Evolutionary conservation across 1,140 invertebrate species (phyloP).

Genomic region (Saxidomus purpurata): DNA sequence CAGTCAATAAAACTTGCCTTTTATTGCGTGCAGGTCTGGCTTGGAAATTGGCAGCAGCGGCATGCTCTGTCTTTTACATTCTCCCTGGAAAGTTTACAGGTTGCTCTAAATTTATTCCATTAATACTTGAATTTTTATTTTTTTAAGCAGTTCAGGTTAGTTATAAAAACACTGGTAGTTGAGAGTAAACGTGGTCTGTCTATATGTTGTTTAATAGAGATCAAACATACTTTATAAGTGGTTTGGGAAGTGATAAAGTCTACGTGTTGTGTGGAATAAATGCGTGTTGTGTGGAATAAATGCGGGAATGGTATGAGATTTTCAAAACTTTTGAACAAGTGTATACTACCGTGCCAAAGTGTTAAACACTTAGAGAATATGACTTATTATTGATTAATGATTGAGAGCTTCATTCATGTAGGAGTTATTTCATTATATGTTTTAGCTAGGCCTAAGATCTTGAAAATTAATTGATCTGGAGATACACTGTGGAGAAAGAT

Average conservation of each 20-base stretch:
- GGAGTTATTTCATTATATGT: background rate
- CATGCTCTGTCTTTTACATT: background rate
- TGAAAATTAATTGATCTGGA: slow-evolving; percentile 29
- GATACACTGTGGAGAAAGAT: background rate
- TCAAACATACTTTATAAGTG: background rate
- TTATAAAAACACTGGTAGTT: background rate
- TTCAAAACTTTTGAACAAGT: slow-evolving; percentile 3
- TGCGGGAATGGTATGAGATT: background rate
- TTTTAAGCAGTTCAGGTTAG: background rate
- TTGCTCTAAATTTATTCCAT: background rate
- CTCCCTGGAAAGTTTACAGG: background rate
- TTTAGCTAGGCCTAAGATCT: background rate
- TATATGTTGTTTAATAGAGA: background rate
- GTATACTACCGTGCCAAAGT: background rate
- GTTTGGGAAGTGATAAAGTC: background rate
- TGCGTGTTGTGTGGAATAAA: background rate
- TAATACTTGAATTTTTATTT: background rate
- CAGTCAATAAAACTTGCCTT: background rate
- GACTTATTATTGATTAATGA: background rate
- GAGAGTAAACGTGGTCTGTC: background rate
- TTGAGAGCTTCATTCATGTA: background rate
- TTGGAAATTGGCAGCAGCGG: background rate
- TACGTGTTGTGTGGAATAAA: background rate
- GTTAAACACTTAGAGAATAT: background rate
- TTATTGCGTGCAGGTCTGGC: background rate